Base-by-base conservation (phyloP, 2,888 invertebrate genomes). In the Tyria jacobaeae region DNA sequence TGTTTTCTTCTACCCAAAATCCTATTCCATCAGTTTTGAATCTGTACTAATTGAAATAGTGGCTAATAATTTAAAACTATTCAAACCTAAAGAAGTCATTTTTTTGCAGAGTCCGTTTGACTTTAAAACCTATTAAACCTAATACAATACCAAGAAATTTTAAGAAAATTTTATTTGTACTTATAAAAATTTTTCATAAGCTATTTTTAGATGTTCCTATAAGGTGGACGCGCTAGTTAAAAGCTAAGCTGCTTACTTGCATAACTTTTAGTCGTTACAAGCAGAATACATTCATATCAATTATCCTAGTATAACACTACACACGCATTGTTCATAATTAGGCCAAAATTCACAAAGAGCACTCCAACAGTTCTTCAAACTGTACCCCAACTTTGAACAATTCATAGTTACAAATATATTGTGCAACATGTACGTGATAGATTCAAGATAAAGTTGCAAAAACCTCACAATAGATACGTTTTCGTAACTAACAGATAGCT, bases 351-450 rank as follows among this genome's bases (percentile, higher is more conserved):
- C 44, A 44, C 35, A 44, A 54, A 21, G 51, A 48, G 31, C 25
- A 62, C 55, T 35, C 17, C 15, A 44, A 63, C 25, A 31, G 24
- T 50, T 47, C 24, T 55, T 58, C 52, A 35, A 53, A 58, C 35
- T 58, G n/a, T 5, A 24, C 24, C 14, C 25, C 3, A 54, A 57
- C 48, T 54, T 58, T 55, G 34, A 48, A 56, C 60, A 41, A 55
- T 55, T 50, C 25, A 58, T 56, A n/a, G 34, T 57, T 25, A 52
- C 52, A 58, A 44, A 49, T 48, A 56, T 59, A 56, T 55, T 56
- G 52, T 62, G 27, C 25, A 63, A 55, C 54, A 55, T 53, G 15
- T 37, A 35, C 51, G 34, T 57, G 47, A 53, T 52, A 50, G 35
- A 54, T 54, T 25, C 55, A 55, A 48, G 44, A 55, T 21, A 48